Evolutionary conservation across 1,140 invertebrate genomes (phyloP), one percentile per base, ranked within the genome.

Genomic region (Hylyphantes graminicola): DNA sequence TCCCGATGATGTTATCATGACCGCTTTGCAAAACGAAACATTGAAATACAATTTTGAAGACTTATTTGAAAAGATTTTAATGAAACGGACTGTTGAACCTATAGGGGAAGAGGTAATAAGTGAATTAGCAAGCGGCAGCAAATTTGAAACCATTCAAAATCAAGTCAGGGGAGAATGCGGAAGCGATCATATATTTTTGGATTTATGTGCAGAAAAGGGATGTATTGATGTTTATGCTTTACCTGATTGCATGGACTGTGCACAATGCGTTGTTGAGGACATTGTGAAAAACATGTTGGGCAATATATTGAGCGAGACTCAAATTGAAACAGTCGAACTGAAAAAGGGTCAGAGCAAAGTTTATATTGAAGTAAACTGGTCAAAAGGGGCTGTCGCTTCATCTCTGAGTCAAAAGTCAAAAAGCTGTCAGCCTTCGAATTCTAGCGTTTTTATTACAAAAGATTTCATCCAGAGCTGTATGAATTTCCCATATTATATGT

Each of bases 51-150:
- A 53, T 48, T 12, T 53, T 73, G 11, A 61, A 13, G 68, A 82
- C 10, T 55, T 82, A 8, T 82, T 74, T 35, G 70, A 82, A 13
- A 17, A 61, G 51, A 64, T 48, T 21, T 50, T 82, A 63, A 54
- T 8, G 6, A 35, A 50, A 7, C 21, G 68, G 17, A 21, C 17
- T 2, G 64, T 82, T 63, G 79, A 82, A 54, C 68, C 48, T 48
- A 51, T 82, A 19, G 79, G 79, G 11, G 68, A 64, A 35, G 64
- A 73, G 55, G 9, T 82, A n/a, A 82, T 82, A 51, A 82, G 74
- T 63, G 48, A 82, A 11, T 15, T 73, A 7, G 12, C 11, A 21
- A 48, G 74, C 63, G 79, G 67, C 15, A 57, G 48, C 54, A 74
- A 82, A 51, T 48, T 82, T 4, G 64, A 53, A 54, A n/a, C 12